Conservation (phyloP, 2,113 vertebrate genomes). For the Sporophila hypoxantha region DNA sequence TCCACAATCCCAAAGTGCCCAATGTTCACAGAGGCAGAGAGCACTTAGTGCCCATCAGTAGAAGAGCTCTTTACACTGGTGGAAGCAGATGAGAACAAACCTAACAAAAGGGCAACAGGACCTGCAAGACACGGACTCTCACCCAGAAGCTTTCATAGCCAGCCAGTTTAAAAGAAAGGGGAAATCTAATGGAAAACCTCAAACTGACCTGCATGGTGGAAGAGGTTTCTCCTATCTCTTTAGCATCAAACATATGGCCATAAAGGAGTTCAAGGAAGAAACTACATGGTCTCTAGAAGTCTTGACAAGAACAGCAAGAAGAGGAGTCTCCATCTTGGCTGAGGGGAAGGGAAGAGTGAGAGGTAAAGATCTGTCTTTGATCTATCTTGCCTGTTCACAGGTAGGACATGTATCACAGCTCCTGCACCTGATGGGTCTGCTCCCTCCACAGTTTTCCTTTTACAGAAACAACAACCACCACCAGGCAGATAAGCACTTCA, state of each 20-base stretch:
- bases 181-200: neutral
- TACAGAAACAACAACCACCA: neutral
- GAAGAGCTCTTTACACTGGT: neutral
- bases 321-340: neutral
- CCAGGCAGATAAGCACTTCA: neutral
- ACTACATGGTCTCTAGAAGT: neutral
- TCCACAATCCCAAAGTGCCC: neutral
- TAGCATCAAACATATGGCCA: neutral
- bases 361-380: neutral
- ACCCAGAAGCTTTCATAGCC: neutral
- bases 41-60: neutral
- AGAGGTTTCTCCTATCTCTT: neutral
- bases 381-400: neutral
- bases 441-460: neutral
- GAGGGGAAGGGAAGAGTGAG: neutral
- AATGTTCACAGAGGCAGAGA: neutral
- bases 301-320: neutral
- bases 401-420: neutral
- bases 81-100: neutral
- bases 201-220: neutral
- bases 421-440: neutral
- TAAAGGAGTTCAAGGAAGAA: neutral
- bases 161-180: neutral
- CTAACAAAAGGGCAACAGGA: neutral
- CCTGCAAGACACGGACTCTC: neutral